Conservation (phyloP, 2,888 invertebrate species). For the Antheraea yamamai region DNA sequence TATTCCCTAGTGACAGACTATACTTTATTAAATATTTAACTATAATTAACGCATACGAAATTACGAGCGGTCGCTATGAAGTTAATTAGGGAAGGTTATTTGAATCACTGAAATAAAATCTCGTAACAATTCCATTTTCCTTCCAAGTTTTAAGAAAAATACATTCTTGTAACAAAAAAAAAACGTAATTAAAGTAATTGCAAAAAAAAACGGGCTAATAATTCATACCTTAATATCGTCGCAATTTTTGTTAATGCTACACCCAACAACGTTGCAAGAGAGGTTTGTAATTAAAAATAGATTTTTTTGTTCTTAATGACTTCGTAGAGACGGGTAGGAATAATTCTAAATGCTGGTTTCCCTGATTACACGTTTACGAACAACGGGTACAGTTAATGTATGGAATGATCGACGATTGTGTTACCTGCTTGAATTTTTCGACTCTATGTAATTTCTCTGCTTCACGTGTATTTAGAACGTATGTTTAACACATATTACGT, state of each 20-base stretch:
- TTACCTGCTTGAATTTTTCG: neutral
- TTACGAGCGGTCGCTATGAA: neutral
- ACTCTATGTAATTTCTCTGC: neutral
- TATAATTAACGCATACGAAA: too few relatives aligned
- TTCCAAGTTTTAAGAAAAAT: constrained; percentile 35
- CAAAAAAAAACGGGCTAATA: constrained; percentile 62
- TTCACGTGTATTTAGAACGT: neutral
- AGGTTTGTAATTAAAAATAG: constrained; percentile 61
- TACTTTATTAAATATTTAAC: too few relatives aligned
- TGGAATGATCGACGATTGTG: constrained; percentile 5
- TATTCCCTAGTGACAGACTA: neutral
- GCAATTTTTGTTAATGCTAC: constrained; percentile 62
- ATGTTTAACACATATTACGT: neutral
- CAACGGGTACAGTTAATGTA: constrained; percentile 5
- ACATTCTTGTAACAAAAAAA: constrained; percentile 45
- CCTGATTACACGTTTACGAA: constrained; percentile 14
- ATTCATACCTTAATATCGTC: constrained; percentile 63
- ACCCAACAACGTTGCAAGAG: constrained; percentile 35
- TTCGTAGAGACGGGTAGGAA: constrained; percentile 17
- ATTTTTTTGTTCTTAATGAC: constrained; percentile 41
- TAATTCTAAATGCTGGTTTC: constrained; percentile 17
- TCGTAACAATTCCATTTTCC: constrained; percentile 28
- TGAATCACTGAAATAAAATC: neutral
- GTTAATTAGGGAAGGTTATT: neutral
- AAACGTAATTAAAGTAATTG: constrained; percentile 69